Base-by-base conservation (phyloP, 1,140 invertebrate genomes). In the Thaumatotibia leucotreta region DNA sequence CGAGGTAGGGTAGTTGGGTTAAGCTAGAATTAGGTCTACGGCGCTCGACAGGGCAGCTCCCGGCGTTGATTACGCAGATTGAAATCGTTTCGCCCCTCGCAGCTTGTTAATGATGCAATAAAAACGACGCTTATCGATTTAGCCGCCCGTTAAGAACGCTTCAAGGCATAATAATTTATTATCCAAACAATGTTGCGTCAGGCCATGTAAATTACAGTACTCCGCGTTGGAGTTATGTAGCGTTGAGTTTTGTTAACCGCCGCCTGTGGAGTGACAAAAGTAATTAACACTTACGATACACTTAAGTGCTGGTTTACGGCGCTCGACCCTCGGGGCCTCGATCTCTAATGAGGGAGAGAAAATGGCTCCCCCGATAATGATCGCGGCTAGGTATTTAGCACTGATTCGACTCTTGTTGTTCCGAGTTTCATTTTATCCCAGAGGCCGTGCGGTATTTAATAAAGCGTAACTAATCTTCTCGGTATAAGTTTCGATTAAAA, bases 211-310 rank as follows among this genome's bases (percentile, higher is more conserved):
- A 83, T 83, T 81, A 83, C 76, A 76, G 75, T 80, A 76, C 79
- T 81, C 76, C 71, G 74, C 74, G 70, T 72, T 63, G 49, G 76
- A 74, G 77, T 81, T 79, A 84, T 76, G 76, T 83, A 84, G 79
- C 73, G 73, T 79, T 73, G 70, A 77, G 81, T 86, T 82, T 83
- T 84, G 82, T 83, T 82, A 82, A 82, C 76, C 76, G 74, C 78
- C 73, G 80, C 74, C 78, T 79, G 82, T 69, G 74, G 74, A 83
- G 77, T 86, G 84, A 86, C 84, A 82, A 82, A 86, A 84, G 82
- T 84, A 88, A 88, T 89, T 86, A 87, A 84, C 81, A 87, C 83
- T 88, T 83, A 80, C 83, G 81, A 84, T 86, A 83, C 81, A 79
- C 73, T 77, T 70, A 76, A 86, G 80, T 74, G 73, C 71, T 72